These are phyloP conservation scores for Ferdinandea cuprea DNA, from an alignment of 2,888 invertebrate genomes.

Conservation along the genomic window DNA sequence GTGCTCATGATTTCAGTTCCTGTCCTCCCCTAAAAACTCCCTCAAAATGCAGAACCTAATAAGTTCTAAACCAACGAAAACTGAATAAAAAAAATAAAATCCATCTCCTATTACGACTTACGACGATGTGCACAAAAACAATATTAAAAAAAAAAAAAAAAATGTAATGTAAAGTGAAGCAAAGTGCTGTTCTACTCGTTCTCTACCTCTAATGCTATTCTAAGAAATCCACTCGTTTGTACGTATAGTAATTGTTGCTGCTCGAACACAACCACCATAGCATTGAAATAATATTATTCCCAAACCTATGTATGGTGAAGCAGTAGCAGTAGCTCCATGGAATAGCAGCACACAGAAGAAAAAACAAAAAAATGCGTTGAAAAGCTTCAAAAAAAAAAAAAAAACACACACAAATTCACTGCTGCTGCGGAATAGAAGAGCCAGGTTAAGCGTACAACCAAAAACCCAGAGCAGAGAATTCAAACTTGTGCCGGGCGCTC, in stretches of 20 bases:
- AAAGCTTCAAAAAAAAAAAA: slow-evolving; percentile 62
- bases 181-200: slow-evolving; percentile 11
- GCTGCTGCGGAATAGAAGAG: slow-evolving; percentile 56
- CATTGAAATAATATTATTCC: slow-evolving; percentile 45
- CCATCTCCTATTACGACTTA: slow-evolving; percentile 61
- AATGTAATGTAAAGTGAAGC: no score
- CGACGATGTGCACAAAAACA: slow-evolving; percentile 23
- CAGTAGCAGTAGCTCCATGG: slow-evolving; percentile 22
- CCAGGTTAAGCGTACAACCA: slow-evolving; percentile 8
- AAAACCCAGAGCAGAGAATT: slow-evolving; percentile 23
- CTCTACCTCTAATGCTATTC: slow-evolving; percentile 47
- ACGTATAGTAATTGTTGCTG: slow-evolving; percentile 9
- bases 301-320: slow-evolving; percentile 11
- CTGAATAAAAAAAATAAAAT: slow-evolving; percentile 8
- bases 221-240: slow-evolving; percentile 48
- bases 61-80: neutral
- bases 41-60: neutral
- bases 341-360: neutral
- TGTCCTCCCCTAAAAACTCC: neutral
- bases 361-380: slow-evolving; percentile 23
- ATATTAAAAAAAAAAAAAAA: no score
- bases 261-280: slow-evolving; percentile 23
- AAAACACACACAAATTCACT: no score
- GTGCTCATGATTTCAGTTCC: neutral
- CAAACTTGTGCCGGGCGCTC: slow-evolving; percentile 31